Percentiles rank a stretch among this genome's conserved stretches.
These are phyloP conservation scores for Leptoteleia sp. DNA, from an alignment of 1,140 invertebrate genomes.

Conservation along the genomic window DNA sequence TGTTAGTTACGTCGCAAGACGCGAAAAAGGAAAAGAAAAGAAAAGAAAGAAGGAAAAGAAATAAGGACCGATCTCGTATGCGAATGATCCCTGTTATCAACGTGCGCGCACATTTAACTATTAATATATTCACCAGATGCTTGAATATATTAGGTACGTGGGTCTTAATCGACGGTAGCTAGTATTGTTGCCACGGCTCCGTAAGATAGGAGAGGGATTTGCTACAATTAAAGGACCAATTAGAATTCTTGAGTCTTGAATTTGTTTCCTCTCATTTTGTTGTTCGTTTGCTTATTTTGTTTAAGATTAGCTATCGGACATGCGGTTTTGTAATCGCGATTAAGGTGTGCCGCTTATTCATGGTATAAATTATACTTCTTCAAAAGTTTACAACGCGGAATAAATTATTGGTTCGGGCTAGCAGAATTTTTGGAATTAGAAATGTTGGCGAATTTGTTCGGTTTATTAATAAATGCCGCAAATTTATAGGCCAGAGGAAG, in stretches of 20 bases:
- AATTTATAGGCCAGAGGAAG: not conserved
- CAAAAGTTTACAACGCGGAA: conserved; percentile 1
- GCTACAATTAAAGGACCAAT: conserved; percentile 3
- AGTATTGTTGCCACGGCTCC: not conserved
- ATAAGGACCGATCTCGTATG: not conserved
- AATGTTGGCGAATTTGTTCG: not conserved
- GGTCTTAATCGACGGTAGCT: conserved; percentile 21
- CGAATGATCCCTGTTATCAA: conserved; percentile 19
- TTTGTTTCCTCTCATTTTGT: not conserved
- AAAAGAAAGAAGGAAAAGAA: no score
- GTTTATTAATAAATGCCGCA: not conserved
- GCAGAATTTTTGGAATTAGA: conserved; percentile 1
- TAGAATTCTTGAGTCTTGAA: not conserved
- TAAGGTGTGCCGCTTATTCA: conserved; percentile 6
- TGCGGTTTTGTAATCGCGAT: conserved; percentile 7
- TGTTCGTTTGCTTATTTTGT: not conserved
- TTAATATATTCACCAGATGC: conserved; percentile 10
- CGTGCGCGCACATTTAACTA: conserved; percentile 12
- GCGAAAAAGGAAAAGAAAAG: not conserved
- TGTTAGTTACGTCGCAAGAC: conserved; percentile 7
- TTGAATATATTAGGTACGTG: conserved; percentile 3
- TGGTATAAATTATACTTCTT: not conserved
- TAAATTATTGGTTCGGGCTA: conserved; percentile 2
- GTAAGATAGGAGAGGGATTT: not conserved
- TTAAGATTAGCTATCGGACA: not conserved